phyloP scores from a whole-genome alignment of 2,888 invertebrate genomes.

The Eremobia ochroleuca region DNA sequence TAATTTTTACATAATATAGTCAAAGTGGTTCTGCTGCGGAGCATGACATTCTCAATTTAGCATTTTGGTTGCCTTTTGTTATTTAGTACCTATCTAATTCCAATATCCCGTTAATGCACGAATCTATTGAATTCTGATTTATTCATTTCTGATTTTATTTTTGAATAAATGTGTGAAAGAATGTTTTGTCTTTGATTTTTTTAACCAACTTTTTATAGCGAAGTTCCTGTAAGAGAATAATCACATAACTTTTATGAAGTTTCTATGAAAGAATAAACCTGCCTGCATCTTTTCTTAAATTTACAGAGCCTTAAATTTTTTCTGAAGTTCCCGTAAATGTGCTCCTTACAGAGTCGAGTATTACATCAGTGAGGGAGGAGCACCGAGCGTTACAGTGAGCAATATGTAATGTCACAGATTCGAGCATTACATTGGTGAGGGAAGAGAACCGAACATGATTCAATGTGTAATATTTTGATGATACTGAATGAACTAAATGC shows the following conservation, averaged over 20 bases:
- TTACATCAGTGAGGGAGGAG: too few relatives aligned
- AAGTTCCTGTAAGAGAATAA: not conserved
- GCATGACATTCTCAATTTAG: too few relatives aligned
- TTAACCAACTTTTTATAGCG: not conserved
- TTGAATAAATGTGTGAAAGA: conserved; percentile 31
- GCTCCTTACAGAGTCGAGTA: too few relatives aligned
- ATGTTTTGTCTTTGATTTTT: conserved; percentile 10
- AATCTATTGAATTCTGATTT: conserved; percentile 27
- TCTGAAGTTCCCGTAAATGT: not conserved
- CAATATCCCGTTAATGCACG: not conserved
- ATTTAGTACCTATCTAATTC: not conserved
- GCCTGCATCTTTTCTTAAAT: not conserved
- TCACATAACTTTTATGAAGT: not conserved
- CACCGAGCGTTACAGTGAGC: too few relatives aligned
- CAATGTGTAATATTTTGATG: too few relatives aligned
- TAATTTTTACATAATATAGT: too few relatives aligned
- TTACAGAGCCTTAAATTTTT: not conserved
- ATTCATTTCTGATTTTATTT: not conserved
- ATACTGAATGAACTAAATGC: too few relatives aligned
- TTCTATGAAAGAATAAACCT: not conserved
- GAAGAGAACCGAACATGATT: too few relatives aligned
- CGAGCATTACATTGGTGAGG: too few relatives aligned
- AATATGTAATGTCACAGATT: too few relatives aligned
- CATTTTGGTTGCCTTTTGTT: conserved; percentile 2
- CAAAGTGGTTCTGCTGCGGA: too few relatives aligned